These are phyloP conservation scores for Gambusia yucatana DNA, from an alignment of 2,797 vertebrate species.

Conservation along the genomic window DNA sequence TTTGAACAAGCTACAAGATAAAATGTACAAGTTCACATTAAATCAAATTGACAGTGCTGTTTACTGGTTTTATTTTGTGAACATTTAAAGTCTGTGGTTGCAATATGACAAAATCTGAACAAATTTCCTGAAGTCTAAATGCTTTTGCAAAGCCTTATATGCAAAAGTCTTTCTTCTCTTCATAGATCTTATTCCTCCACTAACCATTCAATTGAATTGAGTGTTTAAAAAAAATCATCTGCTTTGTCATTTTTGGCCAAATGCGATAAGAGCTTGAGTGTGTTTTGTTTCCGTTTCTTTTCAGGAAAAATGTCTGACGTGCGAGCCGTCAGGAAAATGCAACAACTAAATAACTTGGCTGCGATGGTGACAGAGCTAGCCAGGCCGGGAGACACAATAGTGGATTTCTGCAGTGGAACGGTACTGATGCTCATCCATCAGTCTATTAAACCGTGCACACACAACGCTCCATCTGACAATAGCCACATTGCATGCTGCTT, in stretches of 20 bases:
- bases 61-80: neutral
- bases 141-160: neutral
- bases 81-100: neutral
- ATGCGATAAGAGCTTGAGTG: slow-evolving; percentile 10
- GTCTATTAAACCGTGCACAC: slow-evolving; percentile 33
- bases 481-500: slow-evolving; percentile 20
- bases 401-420: slow-evolving; percentile 99
- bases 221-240: neutral
- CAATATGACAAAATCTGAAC: neutral
- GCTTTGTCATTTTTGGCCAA: neutral
- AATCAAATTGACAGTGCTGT: neutral
- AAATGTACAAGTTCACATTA: neutral
- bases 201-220: neutral
- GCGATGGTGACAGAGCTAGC: slow-evolving; percentile 86
- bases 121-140: neutral
- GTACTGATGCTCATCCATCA: slow-evolving; percentile 77
- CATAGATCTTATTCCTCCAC: neutral
- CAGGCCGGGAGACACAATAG: slow-evolving; percentile 86
- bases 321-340: slow-evolving; percentile 90
- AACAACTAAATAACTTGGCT: slow-evolving; percentile 95
- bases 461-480: slow-evolving; percentile 25
- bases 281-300: slow-evolving; percentile 21
- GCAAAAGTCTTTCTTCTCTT: neutral
- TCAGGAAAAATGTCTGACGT: slow-evolving; percentile 94
- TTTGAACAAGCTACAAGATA: neutral